Conservation (phyloP, 2,888 invertebrate species). For the Himalopsyche tibetana region DNA sequence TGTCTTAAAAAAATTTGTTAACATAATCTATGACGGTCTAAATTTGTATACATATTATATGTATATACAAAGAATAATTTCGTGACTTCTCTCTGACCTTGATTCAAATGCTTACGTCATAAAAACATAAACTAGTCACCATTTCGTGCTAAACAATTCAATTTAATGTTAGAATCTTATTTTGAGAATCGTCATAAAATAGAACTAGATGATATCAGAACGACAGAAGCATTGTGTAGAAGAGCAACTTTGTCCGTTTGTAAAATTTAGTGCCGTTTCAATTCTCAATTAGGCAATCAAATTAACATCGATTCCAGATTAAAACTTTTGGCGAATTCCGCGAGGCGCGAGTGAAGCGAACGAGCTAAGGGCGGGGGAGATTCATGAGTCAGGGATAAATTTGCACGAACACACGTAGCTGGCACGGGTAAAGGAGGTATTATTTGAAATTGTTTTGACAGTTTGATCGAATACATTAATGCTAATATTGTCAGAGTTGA, state of each 20-base stretch:
- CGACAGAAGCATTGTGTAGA: conserved; percentile 24
- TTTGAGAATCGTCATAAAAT: conserved; percentile 16
- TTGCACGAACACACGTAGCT: conserved; percentile 25
- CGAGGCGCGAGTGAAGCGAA: conserved; percentile 28
- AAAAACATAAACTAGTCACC: too few species aligned
- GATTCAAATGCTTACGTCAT: too few species aligned
- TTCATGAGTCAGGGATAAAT: conserved; percentile 37
- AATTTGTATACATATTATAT: too few species aligned
- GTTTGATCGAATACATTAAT: background rate
- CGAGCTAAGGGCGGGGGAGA: background rate
- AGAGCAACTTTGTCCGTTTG: conserved; percentile 57
- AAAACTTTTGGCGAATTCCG: conserved; percentile 59
- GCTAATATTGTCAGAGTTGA: background rate
- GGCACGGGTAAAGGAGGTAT: background rate
- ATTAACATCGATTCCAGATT: conserved; percentile 65
- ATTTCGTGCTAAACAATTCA: too few species aligned
- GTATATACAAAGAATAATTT: too few species aligned
- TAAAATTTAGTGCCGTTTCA: conserved; percentile 64
- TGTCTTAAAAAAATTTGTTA: too few species aligned
- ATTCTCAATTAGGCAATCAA: conserved; percentile 65
- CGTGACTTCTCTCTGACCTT: too few species aligned
- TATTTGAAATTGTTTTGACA: conserved; percentile 27
- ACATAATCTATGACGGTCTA: too few species aligned
- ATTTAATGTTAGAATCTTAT: background rate
- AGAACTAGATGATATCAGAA: conserved; percentile 28